A percentile compares a stretch with the other conserved stretches of the same genome.
phyloP scores from a whole-genome alignment of 2,888 invertebrate genomes.

The Leucania comma region DNA sequence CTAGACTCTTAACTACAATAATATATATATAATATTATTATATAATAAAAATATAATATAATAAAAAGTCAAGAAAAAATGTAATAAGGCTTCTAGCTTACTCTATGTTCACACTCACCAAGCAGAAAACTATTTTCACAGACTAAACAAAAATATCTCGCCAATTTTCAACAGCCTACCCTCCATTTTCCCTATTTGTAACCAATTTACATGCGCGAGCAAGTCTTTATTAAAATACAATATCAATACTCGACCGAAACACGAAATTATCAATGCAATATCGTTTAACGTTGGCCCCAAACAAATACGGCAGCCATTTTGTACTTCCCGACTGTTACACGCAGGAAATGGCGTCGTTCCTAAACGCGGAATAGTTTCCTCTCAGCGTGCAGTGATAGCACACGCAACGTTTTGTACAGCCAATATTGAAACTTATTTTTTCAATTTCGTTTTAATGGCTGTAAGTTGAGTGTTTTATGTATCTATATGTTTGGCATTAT shows the following conservation, averaged over 20 bases:
- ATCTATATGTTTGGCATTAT: slow-evolving; percentile 3
- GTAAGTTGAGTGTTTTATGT: background rate
- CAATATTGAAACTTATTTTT: slow-evolving; percentile 42
- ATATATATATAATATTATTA: too few species aligned
- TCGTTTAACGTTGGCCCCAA: slow-evolving; percentile 58
- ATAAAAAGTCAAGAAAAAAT: background rate
- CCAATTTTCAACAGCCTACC: slow-evolving; percentile 21
- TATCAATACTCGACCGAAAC: slow-evolving; percentile 59
- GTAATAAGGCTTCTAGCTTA: background rate
- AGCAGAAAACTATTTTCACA: slow-evolving; percentile 27
- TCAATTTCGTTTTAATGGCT: slow-evolving; percentile 23
- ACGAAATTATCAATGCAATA: slow-evolving; percentile 67
- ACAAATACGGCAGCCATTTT: slow-evolving; percentile 65
- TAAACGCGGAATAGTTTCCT: slow-evolving; percentile 73
- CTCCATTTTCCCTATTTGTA: slow-evolving; percentile 39
- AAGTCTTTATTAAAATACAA: slow-evolving; percentile 64
- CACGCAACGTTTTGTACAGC: slow-evolving; percentile 53
- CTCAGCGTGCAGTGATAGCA: slow-evolving; percentile 48
- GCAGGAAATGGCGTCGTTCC: slow-evolving; percentile 72
- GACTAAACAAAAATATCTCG: slow-evolving; percentile 23
- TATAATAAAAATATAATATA: too few species aligned
- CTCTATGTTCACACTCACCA: background rate
- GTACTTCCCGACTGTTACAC: slow-evolving; percentile 56
- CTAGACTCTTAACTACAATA: too few species aligned
- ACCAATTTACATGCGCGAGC: slow-evolving; percentile 56